These are phyloP conservation scores for Recurvirostra avosetta DNA, from an alignment of 2,113 vertebrate species.

Conservation along the genomic window DNA sequence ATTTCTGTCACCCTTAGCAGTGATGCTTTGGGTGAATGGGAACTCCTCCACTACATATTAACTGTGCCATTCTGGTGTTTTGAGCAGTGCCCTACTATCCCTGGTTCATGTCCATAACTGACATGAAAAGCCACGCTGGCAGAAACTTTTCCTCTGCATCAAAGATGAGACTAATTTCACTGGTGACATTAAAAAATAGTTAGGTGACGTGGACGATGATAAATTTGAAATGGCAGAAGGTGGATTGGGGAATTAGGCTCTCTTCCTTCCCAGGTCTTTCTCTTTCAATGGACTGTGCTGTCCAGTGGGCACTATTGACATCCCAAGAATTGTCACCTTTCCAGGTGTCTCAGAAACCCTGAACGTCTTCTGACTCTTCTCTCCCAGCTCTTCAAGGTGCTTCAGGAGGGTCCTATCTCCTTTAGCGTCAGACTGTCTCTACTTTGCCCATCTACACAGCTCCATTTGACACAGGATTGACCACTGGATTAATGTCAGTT, in stretches of 20 bases:
- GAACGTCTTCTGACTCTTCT: background rate
- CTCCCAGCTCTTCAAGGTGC: background rate
- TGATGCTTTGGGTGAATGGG: background rate
- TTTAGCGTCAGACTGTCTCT: background rate
- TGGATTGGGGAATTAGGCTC: background rate
- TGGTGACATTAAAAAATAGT: background rate
- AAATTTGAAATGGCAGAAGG: background rate
- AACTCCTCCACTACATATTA: background rate
- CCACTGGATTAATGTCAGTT: background rate
- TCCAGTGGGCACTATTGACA: background rate
- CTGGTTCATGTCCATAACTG: background rate
- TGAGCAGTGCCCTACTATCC: background rate
- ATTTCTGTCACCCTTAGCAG: background rate
- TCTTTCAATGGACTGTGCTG: background rate
- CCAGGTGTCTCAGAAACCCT: background rate
- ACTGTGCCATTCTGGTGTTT: background rate
- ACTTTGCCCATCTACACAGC: background rate
- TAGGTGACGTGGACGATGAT: background rate
- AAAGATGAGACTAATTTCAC: background rate
- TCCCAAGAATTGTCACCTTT: background rate
- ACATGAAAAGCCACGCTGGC: background rate
- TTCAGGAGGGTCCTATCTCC: background rate
- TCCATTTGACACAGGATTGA: background rate
- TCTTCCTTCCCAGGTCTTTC: background rate
- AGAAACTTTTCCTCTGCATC: background rate